Base-by-base conservation (phyloP, 1,140 invertebrate genomes). In the Subanguina moxae region DNA sequence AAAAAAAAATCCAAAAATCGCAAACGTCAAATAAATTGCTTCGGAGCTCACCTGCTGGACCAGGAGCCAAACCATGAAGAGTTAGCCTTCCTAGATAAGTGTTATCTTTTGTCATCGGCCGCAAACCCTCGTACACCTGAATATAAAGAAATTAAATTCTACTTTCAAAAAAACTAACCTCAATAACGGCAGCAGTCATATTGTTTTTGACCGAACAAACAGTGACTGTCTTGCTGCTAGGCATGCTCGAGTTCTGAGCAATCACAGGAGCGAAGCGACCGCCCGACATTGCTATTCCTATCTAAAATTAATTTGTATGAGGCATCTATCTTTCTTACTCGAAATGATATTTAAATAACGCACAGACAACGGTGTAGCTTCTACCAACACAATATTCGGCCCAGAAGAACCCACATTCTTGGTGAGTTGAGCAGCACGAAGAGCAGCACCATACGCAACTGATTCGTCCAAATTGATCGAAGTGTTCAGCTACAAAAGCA, bases 401-500 rank as follows among this genome's bases (percentile, higher is more conserved):
- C n/a, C 48, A 8, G 32, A 38, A 5, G 25, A 19, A 7, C 25
- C 25, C 15, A 7, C 28, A 17, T 19, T 30, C 17, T 61, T 93
- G 78, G 90, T 89, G 65, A 97, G 85, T 76, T 96, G 94, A 64
- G 86, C 86, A 46, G 86, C 86, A 42, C 90, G 90, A 80, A 92
- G 85, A 74, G 93, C 93, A 63, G 70, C 70, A 23, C 70, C 70
- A 28, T 75, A 71, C 13, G 70, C 70, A 46, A 71, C 70, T 23
- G 70, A 71, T 64, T 84, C 82, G 62, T 84, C 82, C 5, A 82
- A 78, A 69, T 83, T 81, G 38, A 83, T 72, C 17, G 90, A 91
- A 80, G 94, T 94, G 87, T 94, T 96, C 65, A 96, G 86, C 83
- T 95, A n/a, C n/a, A n/a, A n/a, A n/a, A n/a, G n/a, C n/a, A n/a